Base-by-base conservation (phyloP, 2,888 invertebrate species). In the Caenorhabditis parvicauda region DNA sequence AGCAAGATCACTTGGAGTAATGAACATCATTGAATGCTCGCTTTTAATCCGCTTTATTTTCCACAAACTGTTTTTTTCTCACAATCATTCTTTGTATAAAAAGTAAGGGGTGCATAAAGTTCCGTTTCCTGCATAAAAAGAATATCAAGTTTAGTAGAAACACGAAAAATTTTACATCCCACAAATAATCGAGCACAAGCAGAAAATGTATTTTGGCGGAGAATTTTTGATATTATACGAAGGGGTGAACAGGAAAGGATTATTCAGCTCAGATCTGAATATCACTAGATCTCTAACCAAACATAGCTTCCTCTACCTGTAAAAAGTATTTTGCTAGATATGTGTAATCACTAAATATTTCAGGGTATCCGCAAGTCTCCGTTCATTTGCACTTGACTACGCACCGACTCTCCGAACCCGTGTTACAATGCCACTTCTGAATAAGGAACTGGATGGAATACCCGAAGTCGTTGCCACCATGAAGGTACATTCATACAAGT, bases 391-490 rank as follows among this genome's bases (percentile, higher is more conserved):
- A 17, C 67, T 63, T 75, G 96, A 98, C 83, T 96, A 96, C 83
- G 84, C 90, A n/a, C 86, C 87, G 1, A 87, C 88, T 63, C 82
- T 98, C 17, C 85, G 90, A 14, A 86, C 89, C 62, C 86, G 88
- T 0, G 87, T 98, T 60, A 84, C 90, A 1, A 85, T 84, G 9
- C 95, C 95, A 0, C 84, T 98, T 50, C 83, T 87, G n/a, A 83
- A 85, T 9, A 83, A 87, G 2, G 75, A 75, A 45, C 43, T 47
- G 7, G 72, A 67, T 2, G 77, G 74, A 53, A 71, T 78, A 25
- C 63, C 59, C 56, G 70, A 49, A 24, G 73, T 56, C 7, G 47
- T 49, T 27, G 46, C 50, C 3, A 55, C 60, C 9, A 59, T 57
- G 57, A 54, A 42, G 5, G n/a, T n/a, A n/a, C n/a, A 21, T 24